These are phyloP conservation scores for Myoxocephalus aenaeus DNA, from an alignment of 2,797 vertebrate species.

Conservation along the genomic window DNA sequence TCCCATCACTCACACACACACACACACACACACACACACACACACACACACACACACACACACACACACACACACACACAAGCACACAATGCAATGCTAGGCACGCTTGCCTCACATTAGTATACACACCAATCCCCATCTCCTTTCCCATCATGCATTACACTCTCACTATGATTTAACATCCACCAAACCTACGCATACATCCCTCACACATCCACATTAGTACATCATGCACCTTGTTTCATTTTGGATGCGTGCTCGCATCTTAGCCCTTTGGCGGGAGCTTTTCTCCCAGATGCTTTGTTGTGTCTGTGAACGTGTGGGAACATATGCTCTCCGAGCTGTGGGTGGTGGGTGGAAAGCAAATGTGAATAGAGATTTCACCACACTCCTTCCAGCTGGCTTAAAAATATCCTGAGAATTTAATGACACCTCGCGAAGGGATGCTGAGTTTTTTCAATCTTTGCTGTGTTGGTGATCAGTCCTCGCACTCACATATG, in stretches of 20 bases:
- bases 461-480: slow-evolving; percentile 36
- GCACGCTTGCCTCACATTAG: slow-evolving; percentile 46
- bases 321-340: slow-evolving; percentile 74
- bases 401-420: slow-evolving; percentile 69
- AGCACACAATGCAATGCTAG: neutral
- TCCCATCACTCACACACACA: neutral
- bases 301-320: slow-evolving; percentile 80
- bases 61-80: slow-evolving; percentile 5
- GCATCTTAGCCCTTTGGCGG: slow-evolving; percentile 71
- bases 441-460: slow-evolving; percentile 46
- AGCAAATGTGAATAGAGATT: slow-evolving; percentile 73
- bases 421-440: slow-evolving; percentile 56
- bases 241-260: slow-evolving; percentile 55
- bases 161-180: slow-evolving; percentile 5
- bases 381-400: slow-evolving; percentile 66
- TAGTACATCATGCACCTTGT: slow-evolving; percentile 39
- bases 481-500: slow-evolving; percentile 5
- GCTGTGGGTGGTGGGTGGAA: slow-evolving; percentile 79
- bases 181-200: slow-evolving; percentile 33
- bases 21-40: neutral
- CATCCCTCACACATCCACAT: slow-evolving; percentile 38
- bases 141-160: slow-evolving; percentile 14
- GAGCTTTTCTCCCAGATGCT: slow-evolving; percentile 71
- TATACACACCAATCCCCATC: slow-evolving; percentile 26
- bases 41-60: slow-evolving; percentile 8